Evolutionary conservation across 2,797 vertebrate genomes (phyloP).

Genomic region (Squalus acanthias): DNA sequence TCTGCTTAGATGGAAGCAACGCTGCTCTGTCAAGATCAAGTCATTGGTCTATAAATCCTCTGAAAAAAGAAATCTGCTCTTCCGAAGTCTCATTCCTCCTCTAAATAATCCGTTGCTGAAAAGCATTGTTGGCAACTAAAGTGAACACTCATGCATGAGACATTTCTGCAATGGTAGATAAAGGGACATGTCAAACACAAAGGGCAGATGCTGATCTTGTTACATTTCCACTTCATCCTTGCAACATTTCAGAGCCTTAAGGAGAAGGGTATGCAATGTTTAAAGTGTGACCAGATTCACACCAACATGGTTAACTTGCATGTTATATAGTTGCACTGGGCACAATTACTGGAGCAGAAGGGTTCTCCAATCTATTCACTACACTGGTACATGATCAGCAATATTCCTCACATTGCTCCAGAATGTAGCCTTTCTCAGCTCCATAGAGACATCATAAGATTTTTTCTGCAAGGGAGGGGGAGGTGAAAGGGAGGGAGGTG

Average conservation of each 20-base stretch:
- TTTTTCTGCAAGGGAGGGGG: neutral
- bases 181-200: neutral
- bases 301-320: neutral
- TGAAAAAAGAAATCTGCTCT: too few species aligned
- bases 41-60: too few species aligned
- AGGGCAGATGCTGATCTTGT: too few species aligned
- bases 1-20: too few species aligned
- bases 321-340: neutral
- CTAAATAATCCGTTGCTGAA: too few species aligned
- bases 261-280: too few species aligned
- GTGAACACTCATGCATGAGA: too few species aligned
- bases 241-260: too few species aligned
- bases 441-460: neutral
- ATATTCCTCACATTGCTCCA: neutral
- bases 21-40: too few species aligned
- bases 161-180: neutral
- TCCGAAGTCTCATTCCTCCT: too few species aligned
- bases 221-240: too few species aligned
- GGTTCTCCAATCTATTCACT: neutral
- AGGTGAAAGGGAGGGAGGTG: neutral
- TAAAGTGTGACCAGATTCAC: neutral
- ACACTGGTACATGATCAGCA: neutral
- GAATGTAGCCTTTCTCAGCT: neutral
- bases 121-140: too few species aligned
- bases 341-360: neutral